Evolutionary conservation across 2,797 vertebrate species (phyloP).

Genomic region (Molossus molossus): DNA sequence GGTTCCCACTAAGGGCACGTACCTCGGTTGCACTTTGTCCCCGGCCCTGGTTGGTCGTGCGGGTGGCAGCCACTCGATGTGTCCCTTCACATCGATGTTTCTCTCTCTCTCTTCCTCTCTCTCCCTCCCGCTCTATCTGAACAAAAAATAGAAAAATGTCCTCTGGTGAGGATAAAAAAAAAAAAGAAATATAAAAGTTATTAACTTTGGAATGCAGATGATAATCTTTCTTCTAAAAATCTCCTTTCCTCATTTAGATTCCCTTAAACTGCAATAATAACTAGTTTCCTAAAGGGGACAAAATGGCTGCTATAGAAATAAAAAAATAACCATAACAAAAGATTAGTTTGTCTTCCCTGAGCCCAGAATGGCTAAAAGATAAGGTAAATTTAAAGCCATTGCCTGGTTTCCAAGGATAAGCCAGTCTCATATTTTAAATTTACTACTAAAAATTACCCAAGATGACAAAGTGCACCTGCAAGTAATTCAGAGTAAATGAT

Average conservation of each 20-base stretch:
- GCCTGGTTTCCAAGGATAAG: neutral
- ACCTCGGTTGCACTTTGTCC: no score
- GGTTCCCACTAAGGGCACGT: no score
- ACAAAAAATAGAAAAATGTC: no score
- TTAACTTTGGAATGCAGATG: neutral
- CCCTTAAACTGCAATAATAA: neutral
- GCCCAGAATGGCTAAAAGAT: neutral
- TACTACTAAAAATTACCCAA: slow-evolving; percentile 18
- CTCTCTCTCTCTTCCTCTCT: no score
- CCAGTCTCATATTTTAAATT: neutral
- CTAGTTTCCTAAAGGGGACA: neutral
- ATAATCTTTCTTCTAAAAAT: neutral
- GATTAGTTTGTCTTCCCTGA: neutral
- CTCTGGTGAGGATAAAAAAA: no score
- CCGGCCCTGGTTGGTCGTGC: no score
- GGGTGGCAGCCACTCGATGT: no score
- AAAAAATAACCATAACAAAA: neutral
- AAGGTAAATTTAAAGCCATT: neutral
- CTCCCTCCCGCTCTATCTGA: no score
- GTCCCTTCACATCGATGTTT: no score
- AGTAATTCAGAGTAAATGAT: neutral
- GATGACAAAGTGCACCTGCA: neutral
- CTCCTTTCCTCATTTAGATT: neutral
- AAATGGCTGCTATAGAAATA: neutral
- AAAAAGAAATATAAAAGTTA: neutral